These are phyloP conservation scores for Egretta garzetta DNA, from an alignment of 2,113 vertebrate species.

Conservation along the genomic window DNA sequence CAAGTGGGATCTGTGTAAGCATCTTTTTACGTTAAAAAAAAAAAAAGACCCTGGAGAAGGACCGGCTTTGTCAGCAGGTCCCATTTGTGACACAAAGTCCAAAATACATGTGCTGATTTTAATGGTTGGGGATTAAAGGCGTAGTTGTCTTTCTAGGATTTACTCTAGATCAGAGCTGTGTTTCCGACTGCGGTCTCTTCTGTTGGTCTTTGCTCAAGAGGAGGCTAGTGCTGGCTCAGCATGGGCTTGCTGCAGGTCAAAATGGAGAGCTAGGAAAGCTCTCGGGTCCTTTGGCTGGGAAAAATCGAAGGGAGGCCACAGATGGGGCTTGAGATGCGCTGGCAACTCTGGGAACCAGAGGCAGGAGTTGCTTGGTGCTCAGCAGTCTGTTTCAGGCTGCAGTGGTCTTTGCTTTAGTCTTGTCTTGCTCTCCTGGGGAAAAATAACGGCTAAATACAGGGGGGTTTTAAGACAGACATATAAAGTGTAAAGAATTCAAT, in stretches of 20 bases:
- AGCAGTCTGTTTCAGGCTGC: not conserved
- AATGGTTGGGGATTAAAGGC: not conserved
- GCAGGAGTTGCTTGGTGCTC: not conserved
- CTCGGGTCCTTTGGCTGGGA: not conserved
- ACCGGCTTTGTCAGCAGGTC: not conserved
- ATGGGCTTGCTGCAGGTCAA: not conserved
- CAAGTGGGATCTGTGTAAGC: not conserved
- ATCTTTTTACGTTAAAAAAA: not conserved
- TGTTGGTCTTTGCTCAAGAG: not conserved
- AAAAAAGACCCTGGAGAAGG: not conserved
- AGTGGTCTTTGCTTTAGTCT: not conserved
- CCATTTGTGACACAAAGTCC: not conserved
- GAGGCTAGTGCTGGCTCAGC: not conserved
- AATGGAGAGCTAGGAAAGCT: not conserved
- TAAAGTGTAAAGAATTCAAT: not conserved
- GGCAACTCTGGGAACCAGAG: not conserved
- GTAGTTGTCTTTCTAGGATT: not conserved
- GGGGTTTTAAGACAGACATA: not conserved
- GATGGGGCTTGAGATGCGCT: fast-evolving
- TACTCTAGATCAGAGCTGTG: not conserved
- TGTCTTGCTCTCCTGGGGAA: fast-evolving
- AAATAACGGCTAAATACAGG: not conserved
- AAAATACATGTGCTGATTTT: not conserved
- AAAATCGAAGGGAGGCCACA: fast-evolving
- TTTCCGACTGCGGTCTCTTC: not conserved